Evolutionary conservation across 2,888 invertebrate genomes (phyloP), one percentile per base, ranked within the genome.

Genomic region (Ellobium chinense): DNA sequence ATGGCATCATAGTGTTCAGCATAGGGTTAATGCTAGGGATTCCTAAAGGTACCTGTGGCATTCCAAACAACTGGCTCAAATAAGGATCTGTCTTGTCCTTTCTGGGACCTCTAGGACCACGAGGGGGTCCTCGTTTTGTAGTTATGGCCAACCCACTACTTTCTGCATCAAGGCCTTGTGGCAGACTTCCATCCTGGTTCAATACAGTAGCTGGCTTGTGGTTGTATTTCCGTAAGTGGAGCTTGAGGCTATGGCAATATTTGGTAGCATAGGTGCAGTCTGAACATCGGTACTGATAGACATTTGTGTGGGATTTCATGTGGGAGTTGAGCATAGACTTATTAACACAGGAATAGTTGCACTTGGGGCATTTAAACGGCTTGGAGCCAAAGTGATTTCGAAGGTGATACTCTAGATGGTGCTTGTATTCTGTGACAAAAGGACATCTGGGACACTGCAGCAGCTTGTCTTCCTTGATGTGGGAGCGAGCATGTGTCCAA

Each of bases 361-460:
- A 99, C 91, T 97, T 96, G 84, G 95, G 95, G 93, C 99, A 99
- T 92, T 97, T 96, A 94, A 97, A 99, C 1, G 99, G 99, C 92
- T 99, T 99, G 0, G 96, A 96, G 58, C 98, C 98, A 88, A 96
- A 95, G 93, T 99, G 99, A 92, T 99, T 99, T 63, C 97, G 95
- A 92, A 98, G 95, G 82, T 92, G 99, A 90, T 99, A 99, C 92
- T 99, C 99, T 82, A 99, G 94, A 88, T 99, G 99, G 92, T 99
- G 99, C 91, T 99, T 99, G 94, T 98, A 97, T 92, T 99, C 99
- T 0, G 99, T 99, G 3, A 99, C 98, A 91, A 99, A 99, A 0
- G 97, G 97, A 91, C 99, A 99, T 89, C 96, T 95, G 4, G 96
- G 96, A 90, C 99, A 99, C 82, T 95, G 95, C 37, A 99, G 94